These are phyloP conservation scores for Terrapene triunguis DNA, from an alignment of 2,113 vertebrate species.

Conservation along the genomic window DNA sequence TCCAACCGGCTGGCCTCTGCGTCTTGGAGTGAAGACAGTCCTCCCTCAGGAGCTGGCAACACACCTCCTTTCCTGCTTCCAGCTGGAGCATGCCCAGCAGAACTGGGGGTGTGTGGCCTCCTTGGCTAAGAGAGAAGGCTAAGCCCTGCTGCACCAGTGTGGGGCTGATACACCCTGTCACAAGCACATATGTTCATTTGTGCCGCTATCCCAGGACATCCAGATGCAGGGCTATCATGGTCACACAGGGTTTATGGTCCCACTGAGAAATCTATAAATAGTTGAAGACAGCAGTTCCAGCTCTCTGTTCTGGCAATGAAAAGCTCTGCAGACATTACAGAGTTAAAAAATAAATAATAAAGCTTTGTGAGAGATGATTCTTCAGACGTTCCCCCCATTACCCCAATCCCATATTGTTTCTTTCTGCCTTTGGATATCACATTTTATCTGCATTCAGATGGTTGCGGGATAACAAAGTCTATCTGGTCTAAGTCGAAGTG, in stretches of 20 bases:
- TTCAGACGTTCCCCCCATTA: slow-evolving; percentile 24
- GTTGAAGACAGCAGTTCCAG: background rate
- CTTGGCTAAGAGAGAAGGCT: too few relatives aligned
- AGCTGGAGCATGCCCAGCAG: too few relatives aligned
- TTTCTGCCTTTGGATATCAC: background rate
- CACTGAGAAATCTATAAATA: background rate
- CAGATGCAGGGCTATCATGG: background rate
- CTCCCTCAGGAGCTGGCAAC: too few relatives aligned
- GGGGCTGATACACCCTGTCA: too few relatives aligned
- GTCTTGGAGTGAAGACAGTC: too few relatives aligned
- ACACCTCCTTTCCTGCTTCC: too few relatives aligned
- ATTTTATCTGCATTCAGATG: slow-evolving; percentile 18
- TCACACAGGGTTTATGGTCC: too few relatives aligned
- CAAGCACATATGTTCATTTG: background rate
- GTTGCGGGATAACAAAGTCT: background rate
- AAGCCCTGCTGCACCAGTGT: too few relatives aligned
- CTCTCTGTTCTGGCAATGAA: too few relatives aligned
- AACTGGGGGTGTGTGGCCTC: too few relatives aligned
- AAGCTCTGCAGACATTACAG: fast-evolving
- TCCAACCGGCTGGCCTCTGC: too few relatives aligned
- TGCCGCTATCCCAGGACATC: background rate
- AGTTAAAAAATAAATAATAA: fast-evolving
- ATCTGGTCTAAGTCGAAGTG: slow-evolving; percentile 57
- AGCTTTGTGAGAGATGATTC: fast-evolving
- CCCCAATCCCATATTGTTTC: background rate